Conservation (phyloP, 2,888 invertebrate genomes). For the Ptycholaimellus sp. region DNA sequence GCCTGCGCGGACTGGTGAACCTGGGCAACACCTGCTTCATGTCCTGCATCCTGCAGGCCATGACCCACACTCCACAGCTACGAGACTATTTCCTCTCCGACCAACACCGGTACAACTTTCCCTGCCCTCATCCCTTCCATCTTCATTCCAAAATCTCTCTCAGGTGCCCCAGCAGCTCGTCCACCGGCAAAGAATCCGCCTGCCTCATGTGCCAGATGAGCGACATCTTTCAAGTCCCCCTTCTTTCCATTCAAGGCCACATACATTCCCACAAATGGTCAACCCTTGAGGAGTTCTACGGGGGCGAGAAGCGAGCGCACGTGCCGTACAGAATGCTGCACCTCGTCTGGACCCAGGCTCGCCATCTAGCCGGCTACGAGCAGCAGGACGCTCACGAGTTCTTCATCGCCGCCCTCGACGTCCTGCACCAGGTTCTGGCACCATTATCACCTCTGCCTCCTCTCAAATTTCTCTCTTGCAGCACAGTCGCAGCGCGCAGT, state of each 20-base stretch:
- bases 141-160: constrained; percentile 30
- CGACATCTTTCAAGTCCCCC: constrained; percentile 59
- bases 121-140: constrained; percentile 34
- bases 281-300: constrained; percentile 12
- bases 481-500: not conserved
- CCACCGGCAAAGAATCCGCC: constrained; percentile 35
- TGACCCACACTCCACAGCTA: constrained; percentile 77
- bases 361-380: constrained; percentile 47
- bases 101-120: constrained; percentile 51
- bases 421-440: constrained; percentile 8
- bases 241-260: not conserved
- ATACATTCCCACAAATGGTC: not conserved
- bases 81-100: constrained; percentile 84
- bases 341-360: constrained; percentile 86
- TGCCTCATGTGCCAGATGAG: constrained; percentile 79
- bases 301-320: constrained; percentile 43
- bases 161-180: not conserved
- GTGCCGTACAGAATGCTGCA: constrained; percentile 67
- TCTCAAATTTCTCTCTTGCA: constrained; percentile 1
- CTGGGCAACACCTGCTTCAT: constrained; percentile 92
- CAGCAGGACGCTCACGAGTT: constrained; percentile 98
- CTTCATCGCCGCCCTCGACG: constrained; percentile 60
- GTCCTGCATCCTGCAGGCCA: constrained; percentile 72
- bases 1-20: constrained; percentile 74
- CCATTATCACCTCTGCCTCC: constrained; percentile 8